phyloP scores from a whole-genome alignment of 2,113 vertebrate species.

The Okapia johnstoni region DNA sequence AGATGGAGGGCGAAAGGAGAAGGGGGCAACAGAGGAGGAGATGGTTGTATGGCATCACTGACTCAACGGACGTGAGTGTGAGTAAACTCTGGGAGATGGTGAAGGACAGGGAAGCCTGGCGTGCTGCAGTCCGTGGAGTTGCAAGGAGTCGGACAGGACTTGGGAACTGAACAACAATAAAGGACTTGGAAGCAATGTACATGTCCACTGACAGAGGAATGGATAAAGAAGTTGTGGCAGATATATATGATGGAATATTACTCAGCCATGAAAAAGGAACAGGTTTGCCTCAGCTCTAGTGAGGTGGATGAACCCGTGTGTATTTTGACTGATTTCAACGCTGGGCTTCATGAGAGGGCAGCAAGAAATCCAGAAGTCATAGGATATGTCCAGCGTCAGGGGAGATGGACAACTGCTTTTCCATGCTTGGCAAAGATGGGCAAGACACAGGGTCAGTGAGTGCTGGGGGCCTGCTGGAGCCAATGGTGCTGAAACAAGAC shows the following conservation, averaged over 20 bases:
- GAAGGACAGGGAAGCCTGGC: background rate
- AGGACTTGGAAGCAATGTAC: background rate
- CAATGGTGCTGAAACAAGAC: background rate
- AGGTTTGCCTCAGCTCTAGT: background rate
- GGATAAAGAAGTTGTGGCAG: background rate
- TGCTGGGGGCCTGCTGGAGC: background rate
- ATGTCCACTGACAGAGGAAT: background rate
- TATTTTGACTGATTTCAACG: rapidly evolving
- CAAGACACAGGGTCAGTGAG: too few species aligned
- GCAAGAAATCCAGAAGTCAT: too few species aligned
- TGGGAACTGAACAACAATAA: rapidly evolving
- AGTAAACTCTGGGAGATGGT: background rate
- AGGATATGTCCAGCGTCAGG: background rate
- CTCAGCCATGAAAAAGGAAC: background rate
- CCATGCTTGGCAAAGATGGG: background rate
- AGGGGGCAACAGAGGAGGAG: background rate
- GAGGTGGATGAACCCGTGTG: background rate
- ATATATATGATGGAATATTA: background rate
- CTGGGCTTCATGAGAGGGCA: too few species aligned
- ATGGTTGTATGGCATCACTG: background rate
- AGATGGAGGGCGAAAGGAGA: background rate
- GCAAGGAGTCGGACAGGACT: background rate
- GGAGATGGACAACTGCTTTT: rapidly evolving
- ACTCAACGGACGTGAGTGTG: background rate
- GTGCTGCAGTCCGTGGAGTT: rapidly evolving